Percentiles rank a stretch among this genome's conserved stretches.
These are phyloP conservation scores for Drosophila chauvacae DNA, from an alignment of 1,140 invertebrate genomes.

Conservation along the genomic window DNA sequence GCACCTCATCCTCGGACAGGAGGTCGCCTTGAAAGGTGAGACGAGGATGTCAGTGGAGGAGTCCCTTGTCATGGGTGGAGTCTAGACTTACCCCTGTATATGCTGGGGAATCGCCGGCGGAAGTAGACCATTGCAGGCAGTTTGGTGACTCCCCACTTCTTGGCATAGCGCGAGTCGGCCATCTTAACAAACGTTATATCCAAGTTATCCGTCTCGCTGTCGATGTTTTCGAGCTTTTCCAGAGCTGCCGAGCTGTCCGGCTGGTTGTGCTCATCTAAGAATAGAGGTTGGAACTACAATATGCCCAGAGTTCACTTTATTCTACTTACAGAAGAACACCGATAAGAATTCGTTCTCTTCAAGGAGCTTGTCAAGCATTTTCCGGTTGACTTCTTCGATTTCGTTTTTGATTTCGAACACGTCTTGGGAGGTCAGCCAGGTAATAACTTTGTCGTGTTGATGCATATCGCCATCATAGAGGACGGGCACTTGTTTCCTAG, in stretches of 20 bases:
- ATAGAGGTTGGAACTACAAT: constrained; percentile 23
- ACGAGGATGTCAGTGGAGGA: neutral
- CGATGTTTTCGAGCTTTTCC: constrained; percentile 95
- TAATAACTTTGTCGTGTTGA: constrained; percentile 93
- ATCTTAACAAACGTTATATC: constrained; percentile 98
- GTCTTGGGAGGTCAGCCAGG: constrained; percentile 97
- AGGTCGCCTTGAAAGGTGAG: constrained; percentile 88
- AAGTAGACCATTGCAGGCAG: constrained; percentile 96
- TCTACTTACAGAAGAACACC: constrained; percentile 96
- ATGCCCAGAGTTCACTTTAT: neutral
- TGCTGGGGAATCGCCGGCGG: constrained; percentile 96
- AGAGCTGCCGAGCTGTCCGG: constrained; percentile 92
- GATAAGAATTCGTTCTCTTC: constrained; percentile 97
- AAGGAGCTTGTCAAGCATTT: constrained; percentile 96
- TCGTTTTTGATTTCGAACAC: constrained; percentile 98
- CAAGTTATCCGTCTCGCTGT: constrained; percentile 96
- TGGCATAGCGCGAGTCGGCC: constrained; percentile 94
- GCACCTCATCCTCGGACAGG: constrained; percentile 93
- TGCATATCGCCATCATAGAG: constrained; percentile 96
- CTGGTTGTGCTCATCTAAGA: constrained; percentile 91
- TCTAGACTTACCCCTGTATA: constrained; percentile 92
- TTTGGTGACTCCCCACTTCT: constrained; percentile 97
- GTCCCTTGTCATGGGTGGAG: neutral
- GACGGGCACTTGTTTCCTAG: constrained; percentile 91
- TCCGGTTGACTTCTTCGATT: constrained; percentile 97